These are phyloP conservation scores for Hemistola chrysoprasaria DNA, from an alignment of 2,888 invertebrate genomes.

Conservation along the genomic window DNA sequence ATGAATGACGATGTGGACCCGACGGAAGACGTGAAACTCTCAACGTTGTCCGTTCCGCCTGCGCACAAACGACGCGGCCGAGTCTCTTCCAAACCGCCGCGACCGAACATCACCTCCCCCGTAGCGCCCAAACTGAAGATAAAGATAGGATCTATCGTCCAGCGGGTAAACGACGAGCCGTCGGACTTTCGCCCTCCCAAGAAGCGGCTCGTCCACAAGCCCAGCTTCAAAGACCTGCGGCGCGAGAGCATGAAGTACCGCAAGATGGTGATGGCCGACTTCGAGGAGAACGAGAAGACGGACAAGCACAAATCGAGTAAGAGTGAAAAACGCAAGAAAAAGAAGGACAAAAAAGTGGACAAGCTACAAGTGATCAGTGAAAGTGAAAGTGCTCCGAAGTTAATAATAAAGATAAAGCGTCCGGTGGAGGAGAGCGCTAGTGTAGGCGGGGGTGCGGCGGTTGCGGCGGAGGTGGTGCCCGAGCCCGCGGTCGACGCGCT, in stretches of 20 bases:
- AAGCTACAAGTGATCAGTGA: slow-evolving; percentile 74
- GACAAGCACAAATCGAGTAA: slow-evolving; percentile 68
- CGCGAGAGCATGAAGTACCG: slow-evolving; percentile 94
- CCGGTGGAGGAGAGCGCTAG: slow-evolving; percentile 56
- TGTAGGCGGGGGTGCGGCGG: slow-evolving; percentile 40
- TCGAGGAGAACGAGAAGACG: slow-evolving; percentile 85
- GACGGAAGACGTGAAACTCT: slow-evolving; percentile 58
- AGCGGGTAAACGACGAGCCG: slow-evolving; percentile 74
- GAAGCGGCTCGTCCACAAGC: slow-evolving; percentile 86
- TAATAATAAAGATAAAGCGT: slow-evolving; percentile 89
- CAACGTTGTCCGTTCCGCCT: slow-evolving; percentile 40
- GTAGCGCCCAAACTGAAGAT: slow-evolving; percentile 89
- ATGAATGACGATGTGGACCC: slow-evolving; percentile 80
- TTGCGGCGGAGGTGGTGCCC: slow-evolving; percentile 50
- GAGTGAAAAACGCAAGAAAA: slow-evolving; percentile 71
- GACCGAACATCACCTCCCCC: slow-evolving; percentile 71
- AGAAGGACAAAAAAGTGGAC: slow-evolving; percentile 81
- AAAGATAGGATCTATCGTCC: slow-evolving; percentile 85
- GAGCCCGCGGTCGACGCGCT: slow-evolving; percentile 66
- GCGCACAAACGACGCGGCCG: slow-evolving; percentile 60
- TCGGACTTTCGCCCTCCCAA: slow-evolving; percentile 88
- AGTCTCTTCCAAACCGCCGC: slow-evolving; percentile 47
- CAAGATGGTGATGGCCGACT: slow-evolving; percentile 91
- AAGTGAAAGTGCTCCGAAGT: slow-evolving; percentile 86
- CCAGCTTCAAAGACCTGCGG: slow-evolving; percentile 90